Evolutionary conservation across 2,888 invertebrate genomes (phyloP).

Genomic region (Gymnosoma rotundatum): DNA sequence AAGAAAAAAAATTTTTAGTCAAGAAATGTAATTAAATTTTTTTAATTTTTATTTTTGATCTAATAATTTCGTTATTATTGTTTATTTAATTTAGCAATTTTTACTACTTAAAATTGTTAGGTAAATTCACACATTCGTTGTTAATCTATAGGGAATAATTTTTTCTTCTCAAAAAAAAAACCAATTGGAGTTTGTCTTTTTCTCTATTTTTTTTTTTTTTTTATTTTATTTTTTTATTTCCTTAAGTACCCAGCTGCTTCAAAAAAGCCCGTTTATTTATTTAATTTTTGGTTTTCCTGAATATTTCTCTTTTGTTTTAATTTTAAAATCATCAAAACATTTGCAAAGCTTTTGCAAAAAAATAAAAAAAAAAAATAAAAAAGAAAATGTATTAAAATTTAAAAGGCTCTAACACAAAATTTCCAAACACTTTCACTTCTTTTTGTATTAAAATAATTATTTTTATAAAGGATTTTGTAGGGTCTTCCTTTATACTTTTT

Average conservation of each 20-base stretch:
- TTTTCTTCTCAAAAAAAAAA: slow-evolving; percentile 41
- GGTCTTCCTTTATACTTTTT: neutral
- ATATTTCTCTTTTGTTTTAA: slow-evolving; percentile 5
- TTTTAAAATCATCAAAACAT: slow-evolving; percentile 26
- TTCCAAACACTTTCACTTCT: slow-evolving; percentile 5
- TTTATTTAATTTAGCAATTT: slow-evolving; percentile 11
- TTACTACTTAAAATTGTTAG: slow-evolving; percentile 23
- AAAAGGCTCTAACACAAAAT: slow-evolving; percentile 2
- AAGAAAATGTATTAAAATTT: slow-evolving; percentile 36
- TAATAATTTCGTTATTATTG: neutral
- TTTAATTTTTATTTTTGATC: slow-evolving; percentile 29
- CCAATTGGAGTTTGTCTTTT: slow-evolving; percentile 58
- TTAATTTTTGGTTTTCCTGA: slow-evolving; percentile 11
- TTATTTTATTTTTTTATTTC: neutral
- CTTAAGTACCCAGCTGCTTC: slow-evolving; percentile 38
- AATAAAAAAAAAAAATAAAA: slow-evolving; percentile 50
- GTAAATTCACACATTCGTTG: slow-evolving; percentile 73
- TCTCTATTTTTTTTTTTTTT: slow-evolving; percentile 22
- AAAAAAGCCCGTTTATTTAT: neutral
- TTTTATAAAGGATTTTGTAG: neutral
- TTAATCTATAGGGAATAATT: slow-evolving; percentile 22
- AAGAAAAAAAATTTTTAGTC: slow-evolving; percentile 38
- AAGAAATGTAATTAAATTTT: slow-evolving; percentile 36
- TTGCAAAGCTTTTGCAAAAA: slow-evolving; percentile 70
- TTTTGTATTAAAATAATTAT: neutral